Evolutionary conservation across 2,113 vertebrate species (phyloP).

Genomic region (Rhagologus leucostigma): DNA sequence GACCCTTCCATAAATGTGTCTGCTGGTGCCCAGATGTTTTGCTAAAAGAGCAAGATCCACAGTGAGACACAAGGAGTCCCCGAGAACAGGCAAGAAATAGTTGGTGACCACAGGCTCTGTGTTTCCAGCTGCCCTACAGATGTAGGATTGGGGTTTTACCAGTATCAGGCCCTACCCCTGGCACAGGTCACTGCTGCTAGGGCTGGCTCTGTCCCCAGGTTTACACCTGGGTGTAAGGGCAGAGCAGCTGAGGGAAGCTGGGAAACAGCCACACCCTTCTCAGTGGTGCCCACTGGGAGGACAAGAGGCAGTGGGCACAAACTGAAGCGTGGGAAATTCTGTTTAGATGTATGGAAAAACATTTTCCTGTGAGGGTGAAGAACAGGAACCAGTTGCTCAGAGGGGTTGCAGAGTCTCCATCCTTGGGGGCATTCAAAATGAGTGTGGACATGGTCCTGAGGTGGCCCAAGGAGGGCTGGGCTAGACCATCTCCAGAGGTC

Average conservation of each 20-base stretch:
- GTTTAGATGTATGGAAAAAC: background rate
- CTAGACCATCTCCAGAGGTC: background rate
- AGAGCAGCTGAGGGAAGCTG: background rate
- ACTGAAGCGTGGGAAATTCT: background rate
- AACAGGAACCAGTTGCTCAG: background rate
- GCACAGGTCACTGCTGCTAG: background rate
- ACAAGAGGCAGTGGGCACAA: background rate
- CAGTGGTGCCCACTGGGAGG: background rate
- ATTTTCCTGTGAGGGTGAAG: background rate
- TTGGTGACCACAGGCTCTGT: background rate
- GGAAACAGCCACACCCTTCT: background rate
- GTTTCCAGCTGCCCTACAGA: background rate
- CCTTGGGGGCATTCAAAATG: background rate
- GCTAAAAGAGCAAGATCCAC: rapidly evolving
- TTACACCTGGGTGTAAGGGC: background rate
- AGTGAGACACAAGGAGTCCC: background rate
- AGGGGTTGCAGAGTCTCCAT: background rate
- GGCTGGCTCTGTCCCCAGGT: background rate
- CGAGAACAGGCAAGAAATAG: background rate
- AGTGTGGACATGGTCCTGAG: rapidly evolving
- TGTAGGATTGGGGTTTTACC: background rate
- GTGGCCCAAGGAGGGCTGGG: background rate
- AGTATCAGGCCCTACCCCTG: background rate
- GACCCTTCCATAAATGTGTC: background rate
- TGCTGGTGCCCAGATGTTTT: background rate